phyloP scores from a whole-genome alignment of 2,888 invertebrate species.

The Eristalinus aeneus region DNA sequence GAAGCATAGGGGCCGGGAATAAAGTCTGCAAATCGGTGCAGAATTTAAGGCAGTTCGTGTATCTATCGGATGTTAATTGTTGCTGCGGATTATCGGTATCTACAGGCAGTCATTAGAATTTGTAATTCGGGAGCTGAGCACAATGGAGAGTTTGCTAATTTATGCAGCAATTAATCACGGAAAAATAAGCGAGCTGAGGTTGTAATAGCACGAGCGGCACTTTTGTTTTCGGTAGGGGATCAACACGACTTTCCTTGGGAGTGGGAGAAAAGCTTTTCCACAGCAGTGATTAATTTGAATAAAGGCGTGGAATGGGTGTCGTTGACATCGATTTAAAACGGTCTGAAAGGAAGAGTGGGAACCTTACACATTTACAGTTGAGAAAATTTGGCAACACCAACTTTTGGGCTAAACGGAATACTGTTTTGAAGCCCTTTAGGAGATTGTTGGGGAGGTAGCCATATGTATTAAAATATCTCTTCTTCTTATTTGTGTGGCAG shows the following conservation, averaged over 20 bases:
- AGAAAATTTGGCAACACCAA: no score
- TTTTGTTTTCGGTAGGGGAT: not conserved
- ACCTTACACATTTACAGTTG: not conserved
- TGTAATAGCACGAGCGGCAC: not conserved
- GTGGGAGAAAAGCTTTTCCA: not conserved
- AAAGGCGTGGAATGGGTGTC: not conserved
- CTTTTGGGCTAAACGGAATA: no score
- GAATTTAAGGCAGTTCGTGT: not conserved
- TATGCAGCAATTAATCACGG: constrained; percentile 32
- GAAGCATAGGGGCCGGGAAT: not conserved
- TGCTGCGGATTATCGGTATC: constrained; percentile 22
- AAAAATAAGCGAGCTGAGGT: constrained; percentile 1
- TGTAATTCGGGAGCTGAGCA: constrained; percentile 6
- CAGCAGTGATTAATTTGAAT: not conserved
- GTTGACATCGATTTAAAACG: not conserved
- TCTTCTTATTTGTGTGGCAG: no score
- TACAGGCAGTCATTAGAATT: constrained; percentile 8
- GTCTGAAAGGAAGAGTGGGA: not conserved
- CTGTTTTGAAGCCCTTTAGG: no score
- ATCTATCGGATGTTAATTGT: constrained; percentile 11
- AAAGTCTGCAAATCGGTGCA: not conserved
- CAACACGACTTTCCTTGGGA: not conserved
- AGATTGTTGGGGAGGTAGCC: no score
- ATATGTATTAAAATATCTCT: no score
- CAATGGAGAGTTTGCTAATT: constrained; percentile 10